phyloP scores from a whole-genome alignment of 2,113 vertebrate species.

The Halcyon senegalensis region DNA sequence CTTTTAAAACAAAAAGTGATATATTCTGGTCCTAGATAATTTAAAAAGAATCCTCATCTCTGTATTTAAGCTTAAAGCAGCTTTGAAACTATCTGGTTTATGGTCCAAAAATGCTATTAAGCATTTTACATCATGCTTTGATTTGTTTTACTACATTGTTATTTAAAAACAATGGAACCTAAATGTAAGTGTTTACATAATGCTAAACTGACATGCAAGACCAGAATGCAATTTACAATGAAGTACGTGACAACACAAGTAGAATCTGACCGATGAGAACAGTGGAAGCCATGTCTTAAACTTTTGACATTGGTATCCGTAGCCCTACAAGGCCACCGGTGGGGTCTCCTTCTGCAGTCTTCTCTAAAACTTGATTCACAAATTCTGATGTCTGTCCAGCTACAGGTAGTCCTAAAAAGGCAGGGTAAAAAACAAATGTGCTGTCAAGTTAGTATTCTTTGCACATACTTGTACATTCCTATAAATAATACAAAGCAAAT shows the following conservation, averaged over 20 bases:
- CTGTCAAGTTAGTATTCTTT: not conserved
- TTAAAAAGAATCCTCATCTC: slow-evolving; percentile 48
- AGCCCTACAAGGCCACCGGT: slow-evolving; percentile 96
- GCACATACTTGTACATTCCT: accelerated
- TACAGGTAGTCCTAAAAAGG: slow-evolving; percentile 84
- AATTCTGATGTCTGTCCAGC: slow-evolving; percentile 97
- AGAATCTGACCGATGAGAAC: slow-evolving; percentile 22
- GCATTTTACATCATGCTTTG: slow-evolving; percentile 77
- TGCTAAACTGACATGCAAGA: slow-evolving; percentile 90
- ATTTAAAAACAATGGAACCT: slow-evolving; percentile 77
- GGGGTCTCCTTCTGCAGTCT: slow-evolving; percentile 92
- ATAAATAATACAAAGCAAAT: not conserved
- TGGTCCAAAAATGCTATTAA: slow-evolving; percentile 79
- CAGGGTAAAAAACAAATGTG: not conserved
- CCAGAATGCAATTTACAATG: slow-evolving; percentile 87
- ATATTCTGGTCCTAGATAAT: slow-evolving; percentile 67
- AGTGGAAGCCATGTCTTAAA: slow-evolving; percentile 75
- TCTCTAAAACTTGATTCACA: slow-evolving; percentile 98
- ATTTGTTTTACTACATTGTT: slow-evolving; percentile 73
- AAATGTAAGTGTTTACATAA: slow-evolving; percentile 80
- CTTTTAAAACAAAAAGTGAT: slow-evolving; percentile 61
- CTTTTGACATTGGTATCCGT: slow-evolving; percentile 91
- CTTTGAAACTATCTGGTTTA: slow-evolving; percentile 71
- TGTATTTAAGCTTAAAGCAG: slow-evolving; percentile 69
- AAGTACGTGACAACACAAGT: slow-evolving; percentile 63